Conservation (phyloP, 2,888 invertebrate species). For the Laothoe populi region DNA sequence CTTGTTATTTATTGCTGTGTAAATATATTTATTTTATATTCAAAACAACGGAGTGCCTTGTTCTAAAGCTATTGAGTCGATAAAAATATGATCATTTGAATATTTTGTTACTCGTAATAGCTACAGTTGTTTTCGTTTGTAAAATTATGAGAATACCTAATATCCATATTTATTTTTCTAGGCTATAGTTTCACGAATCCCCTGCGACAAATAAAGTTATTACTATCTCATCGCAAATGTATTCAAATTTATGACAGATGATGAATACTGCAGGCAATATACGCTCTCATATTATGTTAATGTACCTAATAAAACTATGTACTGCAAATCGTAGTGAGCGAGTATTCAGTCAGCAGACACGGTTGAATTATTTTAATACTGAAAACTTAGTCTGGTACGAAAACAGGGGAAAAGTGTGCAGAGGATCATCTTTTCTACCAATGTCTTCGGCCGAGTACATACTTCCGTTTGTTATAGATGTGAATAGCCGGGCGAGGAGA, state of each 20-base stretch:
- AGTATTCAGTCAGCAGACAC: constrained; percentile 8
- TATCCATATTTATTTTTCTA: background rate
- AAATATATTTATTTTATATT: constrained; percentile 5
- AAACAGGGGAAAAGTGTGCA: too few species aligned
- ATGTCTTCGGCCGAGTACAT: too few species aligned
- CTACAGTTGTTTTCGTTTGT: background rate
- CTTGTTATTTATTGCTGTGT: constrained; percentile 21
- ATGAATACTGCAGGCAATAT: constrained; percentile 20
- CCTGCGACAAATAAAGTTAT: constrained; percentile 15
- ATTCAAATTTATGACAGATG: constrained; percentile 30
- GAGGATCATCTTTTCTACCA: too few species aligned
- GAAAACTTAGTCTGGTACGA: background rate
- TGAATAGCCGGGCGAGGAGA: too few species aligned
- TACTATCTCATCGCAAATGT: constrained; percentile 24
- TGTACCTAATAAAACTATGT: constrained; percentile 23
- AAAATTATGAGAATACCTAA: background rate
- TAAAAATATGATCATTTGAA: background rate
- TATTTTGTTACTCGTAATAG: too few species aligned
- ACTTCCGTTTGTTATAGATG: too few species aligned
- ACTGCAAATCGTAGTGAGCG: constrained; percentile 17
- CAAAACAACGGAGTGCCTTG: background rate
- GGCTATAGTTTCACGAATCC: background rate
- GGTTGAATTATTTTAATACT: constrained; percentile 17
- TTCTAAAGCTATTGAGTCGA: background rate
- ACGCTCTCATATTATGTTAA: constrained; percentile 26